Evolutionary conservation across 2,113 vertebrate species (phyloP).

Genomic region (Myiagra hebetior): DNA sequence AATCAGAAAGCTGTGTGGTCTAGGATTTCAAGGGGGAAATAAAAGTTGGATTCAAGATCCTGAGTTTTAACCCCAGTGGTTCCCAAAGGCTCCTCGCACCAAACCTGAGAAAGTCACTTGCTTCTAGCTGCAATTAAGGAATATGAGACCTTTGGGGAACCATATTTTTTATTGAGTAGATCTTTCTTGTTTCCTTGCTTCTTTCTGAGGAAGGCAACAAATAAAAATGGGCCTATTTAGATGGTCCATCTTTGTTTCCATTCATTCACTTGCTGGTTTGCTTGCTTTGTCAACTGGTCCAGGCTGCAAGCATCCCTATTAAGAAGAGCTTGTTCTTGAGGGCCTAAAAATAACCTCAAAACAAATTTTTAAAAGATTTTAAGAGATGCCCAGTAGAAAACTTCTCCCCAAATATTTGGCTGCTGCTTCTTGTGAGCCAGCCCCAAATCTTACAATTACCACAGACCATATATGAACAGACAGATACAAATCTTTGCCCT

Average conservation of each 20-base stretch:
- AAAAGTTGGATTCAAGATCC: slow-evolving; percentile 23
- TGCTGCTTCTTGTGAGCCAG: background rate
- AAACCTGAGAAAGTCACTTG: slow-evolving; percentile 49
- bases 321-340: background rate
- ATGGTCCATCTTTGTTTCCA: background rate
- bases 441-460: background rate
- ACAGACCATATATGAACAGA: background rate
- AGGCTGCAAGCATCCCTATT: background rate
- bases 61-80: slow-evolving; percentile 21
- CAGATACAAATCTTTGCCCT: background rate
- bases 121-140: slow-evolving; percentile 25
- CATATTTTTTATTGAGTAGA: background rate
- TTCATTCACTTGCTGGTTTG: background rate
- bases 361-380: background rate
- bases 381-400: background rate
- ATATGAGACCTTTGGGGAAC: background rate
- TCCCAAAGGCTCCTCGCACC: background rate
- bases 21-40: slow-evolving; percentile 39
- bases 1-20: slow-evolving; percentile 49
- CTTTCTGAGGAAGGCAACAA: slow-evolving; percentile 23
- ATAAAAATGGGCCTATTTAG: background rate
- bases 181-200: background rate
- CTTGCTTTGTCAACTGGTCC: background rate
- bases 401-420: background rate
- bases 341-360: background rate